These are phyloP conservation scores for Parazoanthus swiftii DNA, from an alignment of 92 coral and sea anemone species.

Conservation along the genomic window DNA sequence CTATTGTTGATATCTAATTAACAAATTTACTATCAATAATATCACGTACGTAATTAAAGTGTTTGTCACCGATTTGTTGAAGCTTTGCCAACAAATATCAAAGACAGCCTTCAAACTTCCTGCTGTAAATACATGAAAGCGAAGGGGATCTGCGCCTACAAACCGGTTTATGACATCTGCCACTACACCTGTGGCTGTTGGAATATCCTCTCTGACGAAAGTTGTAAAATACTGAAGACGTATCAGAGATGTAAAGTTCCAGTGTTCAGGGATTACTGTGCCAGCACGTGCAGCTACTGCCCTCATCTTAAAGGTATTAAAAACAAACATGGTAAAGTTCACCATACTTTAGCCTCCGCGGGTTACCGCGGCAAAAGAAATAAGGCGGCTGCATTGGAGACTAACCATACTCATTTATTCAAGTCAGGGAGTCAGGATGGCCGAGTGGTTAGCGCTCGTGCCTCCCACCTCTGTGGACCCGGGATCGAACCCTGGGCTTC, in stretches of 20 bases:
- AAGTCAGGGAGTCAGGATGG: too few species aligned
- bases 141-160: conserved; percentile 22
- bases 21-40: neutral
- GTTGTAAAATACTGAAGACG: neutral
- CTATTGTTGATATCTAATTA: too few species aligned
- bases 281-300: conserved; percentile 12
- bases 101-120: neutral
- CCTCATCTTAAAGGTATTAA: conserved; percentile 26
- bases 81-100: conserved; percentile 31
- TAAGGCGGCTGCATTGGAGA: too few species aligned
- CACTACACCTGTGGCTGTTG: conserved; percentile 41
- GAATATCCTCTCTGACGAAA: conserved; percentile 13
- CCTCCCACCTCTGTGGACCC: too few species aligned
- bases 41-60: neutral
- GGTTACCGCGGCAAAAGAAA: too few species aligned
- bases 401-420: too few species aligned
- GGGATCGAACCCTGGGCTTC: too few species aligned
- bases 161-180: conserved; percentile 21
- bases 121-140: conserved; percentile 41
- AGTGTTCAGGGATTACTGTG: conserved; percentile 23
- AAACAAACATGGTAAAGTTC: too few species aligned
- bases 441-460: too few species aligned
- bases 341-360: too few species aligned
- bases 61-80: neutral
- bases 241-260: neutral